Percentiles rank a stretch among this genome's conserved stretches.
phyloP scores from a whole-genome alignment of 2,888 invertebrate genomes.

The Agapetus fuscipes region DNA sequence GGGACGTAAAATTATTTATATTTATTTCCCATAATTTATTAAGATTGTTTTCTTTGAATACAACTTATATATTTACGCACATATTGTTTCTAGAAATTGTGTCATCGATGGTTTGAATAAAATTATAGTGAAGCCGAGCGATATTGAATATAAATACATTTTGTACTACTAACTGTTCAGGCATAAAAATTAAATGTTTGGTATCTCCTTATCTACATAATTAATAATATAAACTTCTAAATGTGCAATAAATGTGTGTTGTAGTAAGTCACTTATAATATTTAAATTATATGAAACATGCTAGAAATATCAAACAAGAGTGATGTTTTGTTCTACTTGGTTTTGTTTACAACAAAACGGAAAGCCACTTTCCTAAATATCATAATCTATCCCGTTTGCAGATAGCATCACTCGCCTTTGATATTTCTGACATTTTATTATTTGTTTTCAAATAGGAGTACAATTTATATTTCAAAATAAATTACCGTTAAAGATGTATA shows the following conservation, averaged over 20 bases:
- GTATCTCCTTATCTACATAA: conserved; percentile 22
- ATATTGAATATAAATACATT: conserved; percentile 16
- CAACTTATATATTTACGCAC: not conserved
- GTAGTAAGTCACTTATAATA: conserved; percentile 31
- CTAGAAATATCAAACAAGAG: conserved; percentile 18
- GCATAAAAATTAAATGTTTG: conserved; percentile 18
- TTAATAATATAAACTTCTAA: conserved; percentile 46
- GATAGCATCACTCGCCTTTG: too few relatives aligned
- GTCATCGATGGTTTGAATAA: conserved; percentile 7
- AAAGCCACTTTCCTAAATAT: too few relatives aligned
- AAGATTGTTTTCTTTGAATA: not conserved
- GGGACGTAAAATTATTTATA: conserved; percentile 9
- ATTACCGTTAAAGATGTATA: conserved; percentile 43
- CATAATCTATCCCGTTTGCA: too few relatives aligned
- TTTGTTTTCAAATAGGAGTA: conserved; percentile 19
- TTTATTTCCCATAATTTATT: not conserved
- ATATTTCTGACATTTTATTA: conserved; percentile 18
- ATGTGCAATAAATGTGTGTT: conserved; percentile 52
- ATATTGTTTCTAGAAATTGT: too few relatives aligned
- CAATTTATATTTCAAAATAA: conserved; percentile 20
- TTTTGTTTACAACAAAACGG: too few relatives aligned
- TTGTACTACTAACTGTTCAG: conserved; percentile 17
- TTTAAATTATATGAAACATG: conserved; percentile 4
- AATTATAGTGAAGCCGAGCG: conserved; percentile 15
- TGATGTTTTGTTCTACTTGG: too few relatives aligned